phyloP scores from a whole-genome alignment of 2,113 vertebrate genomes.

The Lagopus leucura region DNA sequence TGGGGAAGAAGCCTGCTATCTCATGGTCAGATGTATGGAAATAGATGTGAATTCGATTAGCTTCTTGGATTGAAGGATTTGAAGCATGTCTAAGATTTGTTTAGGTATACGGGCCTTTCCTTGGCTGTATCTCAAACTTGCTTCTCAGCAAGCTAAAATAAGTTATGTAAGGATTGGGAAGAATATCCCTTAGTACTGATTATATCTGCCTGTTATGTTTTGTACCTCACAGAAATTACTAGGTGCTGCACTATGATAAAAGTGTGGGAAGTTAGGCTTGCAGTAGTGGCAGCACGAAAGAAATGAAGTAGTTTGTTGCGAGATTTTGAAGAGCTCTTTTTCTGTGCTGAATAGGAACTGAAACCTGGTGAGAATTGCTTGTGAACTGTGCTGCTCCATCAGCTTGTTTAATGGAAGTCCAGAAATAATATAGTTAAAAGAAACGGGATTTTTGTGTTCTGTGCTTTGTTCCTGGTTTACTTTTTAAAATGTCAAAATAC shows the following conservation, averaged over 20 bases:
- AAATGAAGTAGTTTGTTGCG: not conserved
- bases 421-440: not conserved
- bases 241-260: not conserved
- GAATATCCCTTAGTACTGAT: not conserved
- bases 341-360: not conserved
- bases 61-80: not conserved
- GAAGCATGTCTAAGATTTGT: not conserved
- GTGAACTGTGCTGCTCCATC: not conserved
- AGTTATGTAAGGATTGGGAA: not conserved
- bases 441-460: not conserved
- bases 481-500: not conserved
- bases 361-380: not conserved
- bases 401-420: not conserved
- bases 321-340: not conserved
- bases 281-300: not conserved
- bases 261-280: not conserved
- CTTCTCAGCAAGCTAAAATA: not conserved
- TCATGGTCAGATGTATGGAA: not conserved
- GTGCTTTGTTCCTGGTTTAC: not conserved
- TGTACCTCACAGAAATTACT: not conserved
- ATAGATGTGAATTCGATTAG: not conserved
- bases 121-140: not conserved
- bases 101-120: not conserved
- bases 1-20: not conserved
- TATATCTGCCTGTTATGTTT: not conserved